These are phyloP conservation scores for Diabrotica undecimpunctata DNA, from an alignment of 1,140 invertebrate genomes.

Conservation along the genomic window DNA sequence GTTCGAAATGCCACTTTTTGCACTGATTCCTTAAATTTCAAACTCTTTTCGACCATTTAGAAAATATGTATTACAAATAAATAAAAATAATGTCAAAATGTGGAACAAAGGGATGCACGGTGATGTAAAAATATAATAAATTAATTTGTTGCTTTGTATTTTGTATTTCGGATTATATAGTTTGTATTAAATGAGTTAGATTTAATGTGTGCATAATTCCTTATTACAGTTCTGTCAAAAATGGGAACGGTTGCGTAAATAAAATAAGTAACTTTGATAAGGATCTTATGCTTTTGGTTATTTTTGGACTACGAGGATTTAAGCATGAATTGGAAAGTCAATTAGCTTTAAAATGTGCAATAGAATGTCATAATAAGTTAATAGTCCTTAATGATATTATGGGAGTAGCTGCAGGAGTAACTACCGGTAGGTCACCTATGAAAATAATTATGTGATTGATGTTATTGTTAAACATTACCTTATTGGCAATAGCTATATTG, in stretches of 20 bases:
- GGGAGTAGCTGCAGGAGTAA: constrained; percentile 62
- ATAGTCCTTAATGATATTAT: constrained; percentile 51
- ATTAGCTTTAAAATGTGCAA: constrained; percentile 60
- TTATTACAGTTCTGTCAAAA: constrained; percentile 48
- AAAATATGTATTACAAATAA: too few species aligned
- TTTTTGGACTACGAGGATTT: constrained; percentile 66
- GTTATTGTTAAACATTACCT: too few species aligned
- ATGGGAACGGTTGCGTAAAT: constrained; percentile 62
- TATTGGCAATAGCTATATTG: too few species aligned
- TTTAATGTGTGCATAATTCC: background rate
- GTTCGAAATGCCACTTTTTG: too few species aligned
- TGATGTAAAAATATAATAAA: too few species aligned
- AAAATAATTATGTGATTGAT: too few species aligned
- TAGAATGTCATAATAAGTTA: constrained; percentile 52
- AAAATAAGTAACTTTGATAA: constrained; percentile 72
- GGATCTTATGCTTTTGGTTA: constrained; percentile 66
- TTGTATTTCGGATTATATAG: background rate
- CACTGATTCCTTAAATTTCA: too few species aligned
- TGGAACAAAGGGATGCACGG: too few species aligned
- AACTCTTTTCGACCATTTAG: too few species aligned
- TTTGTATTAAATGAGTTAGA: background rate
- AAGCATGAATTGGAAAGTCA: constrained; percentile 66
- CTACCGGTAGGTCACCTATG: constrained; percentile 52
- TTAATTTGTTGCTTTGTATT: background rate
- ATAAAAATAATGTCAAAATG: too few species aligned